Conservation (phyloP, 2,113 vertebrate species). For the Syngnathoides biaculeatus region DNA sequence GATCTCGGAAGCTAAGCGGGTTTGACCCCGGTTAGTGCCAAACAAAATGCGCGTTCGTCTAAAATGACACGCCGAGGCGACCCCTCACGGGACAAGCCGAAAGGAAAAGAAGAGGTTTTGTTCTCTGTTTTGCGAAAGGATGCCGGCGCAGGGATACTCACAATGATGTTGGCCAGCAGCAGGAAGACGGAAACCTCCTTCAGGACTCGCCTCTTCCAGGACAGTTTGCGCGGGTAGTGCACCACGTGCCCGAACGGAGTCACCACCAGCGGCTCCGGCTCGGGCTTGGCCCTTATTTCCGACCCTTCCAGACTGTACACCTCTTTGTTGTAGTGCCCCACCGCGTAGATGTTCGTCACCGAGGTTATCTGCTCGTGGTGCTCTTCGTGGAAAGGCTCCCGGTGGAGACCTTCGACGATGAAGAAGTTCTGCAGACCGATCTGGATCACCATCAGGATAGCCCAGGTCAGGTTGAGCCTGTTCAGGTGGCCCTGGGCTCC, state of each 20-base stretch:
- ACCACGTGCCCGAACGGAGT: background rate
- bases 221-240: constrained; percentile 40
- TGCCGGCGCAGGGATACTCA: constrained; percentile 73
- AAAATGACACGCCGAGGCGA: too few species aligned
- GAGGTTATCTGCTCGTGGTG: constrained; percentile 4
- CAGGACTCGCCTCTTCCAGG: constrained; percentile 82
- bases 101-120: too few species aligned
- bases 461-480: constrained; percentile 76
- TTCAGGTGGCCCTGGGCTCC: constrained; percentile 69
- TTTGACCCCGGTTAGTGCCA: too few species aligned
- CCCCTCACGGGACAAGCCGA: too few species aligned
- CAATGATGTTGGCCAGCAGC: constrained; percentile 84
- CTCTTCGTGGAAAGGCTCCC: constrained; percentile 74
- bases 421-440: constrained; percentile 90
- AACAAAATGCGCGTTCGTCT: too few species aligned
- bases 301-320: constrained; percentile 9
- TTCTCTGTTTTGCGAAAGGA: background rate
- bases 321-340: constrained; percentile 41
- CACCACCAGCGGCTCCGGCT: background rate
- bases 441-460: constrained; percentile 83
- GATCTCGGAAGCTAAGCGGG: too few species aligned
- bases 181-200: constrained; percentile 88
- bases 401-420: constrained; percentile 89
- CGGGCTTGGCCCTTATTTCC: constrained; percentile 20
- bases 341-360: constrained; percentile 74